Evolutionary conservation across 2,113 vertebrate species (phyloP).

Genomic region (Pelecanoides urinatrix): DNA sequence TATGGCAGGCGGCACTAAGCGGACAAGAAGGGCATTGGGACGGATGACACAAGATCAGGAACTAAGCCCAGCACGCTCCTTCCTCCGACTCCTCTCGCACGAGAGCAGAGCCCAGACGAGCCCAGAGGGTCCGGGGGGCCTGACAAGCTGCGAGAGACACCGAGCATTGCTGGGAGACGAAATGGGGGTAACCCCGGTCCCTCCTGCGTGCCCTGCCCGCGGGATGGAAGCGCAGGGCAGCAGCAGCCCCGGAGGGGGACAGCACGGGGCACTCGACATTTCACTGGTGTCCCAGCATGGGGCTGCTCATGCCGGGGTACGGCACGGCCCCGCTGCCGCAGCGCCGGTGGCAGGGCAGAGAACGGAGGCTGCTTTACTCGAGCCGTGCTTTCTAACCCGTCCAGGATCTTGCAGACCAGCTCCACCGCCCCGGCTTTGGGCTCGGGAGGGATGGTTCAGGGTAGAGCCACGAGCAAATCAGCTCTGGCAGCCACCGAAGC

Average conservation of each 20-base stretch:
- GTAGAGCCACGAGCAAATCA: neutral
- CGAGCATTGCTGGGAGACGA: neutral
- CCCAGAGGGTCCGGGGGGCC: neutral
- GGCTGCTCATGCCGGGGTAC: neutral
- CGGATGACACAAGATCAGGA: neutral
- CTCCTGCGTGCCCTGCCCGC: neutral
- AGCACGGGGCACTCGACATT: neutral
- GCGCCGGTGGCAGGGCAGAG: neutral
- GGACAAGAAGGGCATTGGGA: neutral
- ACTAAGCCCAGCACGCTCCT: neutral
- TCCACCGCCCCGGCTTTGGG: neutral
- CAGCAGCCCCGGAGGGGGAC: neutral
- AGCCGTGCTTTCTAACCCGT: neutral
- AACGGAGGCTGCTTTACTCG: neutral
- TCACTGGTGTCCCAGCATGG: neutral
- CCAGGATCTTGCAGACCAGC: neutral
- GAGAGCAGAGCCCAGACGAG: neutral
- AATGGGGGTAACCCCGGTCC: rapidly evolving
- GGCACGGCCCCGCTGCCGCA: neutral
- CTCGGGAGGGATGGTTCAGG: neutral
- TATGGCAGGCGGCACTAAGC: neutral
- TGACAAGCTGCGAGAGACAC: neutral
- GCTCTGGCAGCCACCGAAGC: neutral
- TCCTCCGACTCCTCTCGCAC: neutral
- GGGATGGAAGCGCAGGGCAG: neutral